Evolutionary conservation across 2,113 vertebrate species (phyloP), one percentile per base, ranked within the genome.

Genomic region (Lipophrys pholis): DNA sequence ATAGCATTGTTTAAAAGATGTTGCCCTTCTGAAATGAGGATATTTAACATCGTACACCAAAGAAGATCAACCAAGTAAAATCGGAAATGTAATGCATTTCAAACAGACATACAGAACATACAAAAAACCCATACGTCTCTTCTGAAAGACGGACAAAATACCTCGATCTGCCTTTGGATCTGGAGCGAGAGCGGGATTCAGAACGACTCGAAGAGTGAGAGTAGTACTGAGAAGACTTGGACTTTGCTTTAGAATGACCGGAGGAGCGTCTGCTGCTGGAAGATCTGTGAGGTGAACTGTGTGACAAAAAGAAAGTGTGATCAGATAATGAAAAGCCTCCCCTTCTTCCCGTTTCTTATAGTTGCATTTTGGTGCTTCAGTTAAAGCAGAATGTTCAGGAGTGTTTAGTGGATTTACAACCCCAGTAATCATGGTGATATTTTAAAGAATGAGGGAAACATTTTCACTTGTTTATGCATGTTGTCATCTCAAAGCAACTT

Each of bases 231-330:
- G 82, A 79, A 5, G 81, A 73, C 10, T 86, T 88, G 0, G 83
- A 80, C 6, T 95, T 96, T 89, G 54, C 94, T 93, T 42, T 30
- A 10, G 78, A 83, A 40, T 53, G 68, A 36, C 81, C 95, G 86
- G 72, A 95, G 64, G 96, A 97, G 80, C 92, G 90, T 49, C 94
- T 97, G 87, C 95, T 95, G 6, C 95, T 94, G 0, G 97, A 96
- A 72, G 92, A 95, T 46, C 95, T 94, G 75, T 95, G 96, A 4
- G 97, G 96, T 62, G 97, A 98, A 89, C 97, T 98, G 88, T 89
- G 42, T 7, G 43, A 63, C 39, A 53, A 45, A 82, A 39, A 53
- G 7, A 45, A 51, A 43, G 3, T 16, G 36, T 11, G 21, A 30
- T 30, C 21, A 30, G 21, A 30, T 30, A 4, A 30, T 30, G 2